phyloP scores from a whole-genome alignment of 2,113 vertebrate species.

The Acrocephalus arundinaceus region DNA sequence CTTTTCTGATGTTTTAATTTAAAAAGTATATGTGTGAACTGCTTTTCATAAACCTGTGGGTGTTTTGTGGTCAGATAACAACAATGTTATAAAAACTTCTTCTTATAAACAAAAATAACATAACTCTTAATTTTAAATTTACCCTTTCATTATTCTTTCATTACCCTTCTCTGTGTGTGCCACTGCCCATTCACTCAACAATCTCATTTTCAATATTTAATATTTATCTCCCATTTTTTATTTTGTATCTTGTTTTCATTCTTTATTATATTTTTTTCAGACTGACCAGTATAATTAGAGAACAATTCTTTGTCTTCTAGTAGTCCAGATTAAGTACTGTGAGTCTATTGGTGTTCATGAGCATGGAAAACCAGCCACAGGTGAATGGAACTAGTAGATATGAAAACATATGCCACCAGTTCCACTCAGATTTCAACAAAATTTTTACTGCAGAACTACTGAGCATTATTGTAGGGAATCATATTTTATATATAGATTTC shows the following conservation, averaged over 20 bases:
- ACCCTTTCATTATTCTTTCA: not conserved
- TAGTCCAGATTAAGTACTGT: not conserved
- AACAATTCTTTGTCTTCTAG: not conserved
- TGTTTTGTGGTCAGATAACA: not conserved
- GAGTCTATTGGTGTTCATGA: not conserved
- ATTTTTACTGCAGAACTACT: not conserved
- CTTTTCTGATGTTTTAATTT: not conserved
- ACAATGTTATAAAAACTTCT: not conserved
- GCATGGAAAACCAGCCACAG: not conserved
- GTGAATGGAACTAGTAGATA: not conserved
- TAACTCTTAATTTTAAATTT: not conserved
- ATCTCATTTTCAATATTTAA: not conserved
- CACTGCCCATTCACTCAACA: not conserved
- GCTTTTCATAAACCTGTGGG: not conserved
- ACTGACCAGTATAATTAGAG: not conserved
- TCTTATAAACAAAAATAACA: not conserved
- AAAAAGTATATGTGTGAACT: not conserved
- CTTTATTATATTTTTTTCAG: not conserved
- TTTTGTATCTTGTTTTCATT: not conserved
- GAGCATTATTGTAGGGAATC: not conserved
- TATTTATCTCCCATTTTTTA: not conserved
- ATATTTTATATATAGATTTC: not conserved
- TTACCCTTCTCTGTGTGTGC: not conserved
- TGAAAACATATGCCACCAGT: fast-evolving
- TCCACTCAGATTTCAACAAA: not conserved